These are phyloP conservation scores for Pontoporia blainvillei DNA, from an alignment of 2,113 vertebrate genomes.

Conservation along the genomic window DNA sequence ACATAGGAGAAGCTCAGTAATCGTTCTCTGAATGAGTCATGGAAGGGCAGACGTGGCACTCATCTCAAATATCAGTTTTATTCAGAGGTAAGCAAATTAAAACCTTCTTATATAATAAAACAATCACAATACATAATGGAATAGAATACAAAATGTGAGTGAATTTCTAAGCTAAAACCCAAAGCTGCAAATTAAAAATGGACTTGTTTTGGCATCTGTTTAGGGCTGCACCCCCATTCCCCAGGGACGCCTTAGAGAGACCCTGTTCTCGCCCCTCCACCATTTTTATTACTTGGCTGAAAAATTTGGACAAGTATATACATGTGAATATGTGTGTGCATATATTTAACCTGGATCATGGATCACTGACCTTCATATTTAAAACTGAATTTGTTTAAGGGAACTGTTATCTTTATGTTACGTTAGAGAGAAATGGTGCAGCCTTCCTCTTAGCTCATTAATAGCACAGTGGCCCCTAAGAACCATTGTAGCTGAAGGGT, in stretches of 20 bases:
- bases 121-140: background rate
- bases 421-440: background rate
- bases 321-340: background rate
- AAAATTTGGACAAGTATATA: background rate
- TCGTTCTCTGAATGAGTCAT: background rate
- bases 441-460: background rate
- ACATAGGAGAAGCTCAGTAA: background rate
- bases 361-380: background rate
- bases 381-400: background rate
- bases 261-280: background rate
- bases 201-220: background rate
- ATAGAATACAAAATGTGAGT: background rate
- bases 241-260: background rate
- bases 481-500: background rate
- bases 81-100: background rate
- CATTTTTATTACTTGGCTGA: background rate
- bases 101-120: background rate
- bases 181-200: background rate
- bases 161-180: background rate
- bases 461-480: background rate
- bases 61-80: background rate
- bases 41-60: background rate
- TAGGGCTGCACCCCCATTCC: background rate
- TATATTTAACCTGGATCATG: background rate
- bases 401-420: background rate